Percentiles rank a stretch among this genome's conserved stretches.
These are phyloP conservation scores for Drosophila lacteicornis DNA, from an alignment of 1,140 invertebrate species.

Conservation along the genomic window DNA sequence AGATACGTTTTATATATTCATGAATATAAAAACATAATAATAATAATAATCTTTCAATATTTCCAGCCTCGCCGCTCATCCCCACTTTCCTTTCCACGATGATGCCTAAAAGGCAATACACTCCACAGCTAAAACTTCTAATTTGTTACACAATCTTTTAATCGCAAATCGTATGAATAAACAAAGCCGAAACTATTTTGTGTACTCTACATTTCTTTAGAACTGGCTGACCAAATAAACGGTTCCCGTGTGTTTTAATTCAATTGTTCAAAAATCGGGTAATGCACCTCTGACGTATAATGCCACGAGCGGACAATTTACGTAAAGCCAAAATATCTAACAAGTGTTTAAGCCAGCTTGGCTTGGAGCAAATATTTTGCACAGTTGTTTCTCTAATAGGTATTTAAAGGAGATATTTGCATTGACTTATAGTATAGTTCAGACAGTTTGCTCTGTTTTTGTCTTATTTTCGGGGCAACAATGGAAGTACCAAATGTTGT, in stretches of 20 bases:
- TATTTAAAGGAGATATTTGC: constrained; percentile 30
- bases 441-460: constrained; percentile 28
- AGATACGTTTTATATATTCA: not conserved
- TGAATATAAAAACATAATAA: not conserved
- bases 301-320: constrained; percentile 48
- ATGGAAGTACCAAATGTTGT: constrained; percentile 67
- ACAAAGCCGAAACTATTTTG: constrained; percentile 9
- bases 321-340: constrained; percentile 63
- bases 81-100: constrained; percentile 14
- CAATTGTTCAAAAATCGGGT: constrained; percentile 36
- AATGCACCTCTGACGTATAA: constrained; percentile 60
- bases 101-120: constrained; percentile 1
- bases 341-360: constrained; percentile 61
- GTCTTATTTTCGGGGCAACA: constrained; percentile 43
- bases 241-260: constrained; percentile 1
- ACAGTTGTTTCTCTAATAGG: constrained; percentile 57
- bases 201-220: not conserved
- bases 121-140: not conserved
- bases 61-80: constrained; percentile 8
- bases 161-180: constrained; percentile 22
- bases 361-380: constrained; percentile 70
- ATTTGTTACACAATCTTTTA: constrained; percentile 21
- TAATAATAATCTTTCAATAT: not conserved
- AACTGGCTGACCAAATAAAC: constrained; percentile 27
- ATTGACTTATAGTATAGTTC: constrained; percentile 35